Base-by-base conservation (phyloP, 2,113 vertebrate species). In the Lophochroa leadbeateri region DNA sequence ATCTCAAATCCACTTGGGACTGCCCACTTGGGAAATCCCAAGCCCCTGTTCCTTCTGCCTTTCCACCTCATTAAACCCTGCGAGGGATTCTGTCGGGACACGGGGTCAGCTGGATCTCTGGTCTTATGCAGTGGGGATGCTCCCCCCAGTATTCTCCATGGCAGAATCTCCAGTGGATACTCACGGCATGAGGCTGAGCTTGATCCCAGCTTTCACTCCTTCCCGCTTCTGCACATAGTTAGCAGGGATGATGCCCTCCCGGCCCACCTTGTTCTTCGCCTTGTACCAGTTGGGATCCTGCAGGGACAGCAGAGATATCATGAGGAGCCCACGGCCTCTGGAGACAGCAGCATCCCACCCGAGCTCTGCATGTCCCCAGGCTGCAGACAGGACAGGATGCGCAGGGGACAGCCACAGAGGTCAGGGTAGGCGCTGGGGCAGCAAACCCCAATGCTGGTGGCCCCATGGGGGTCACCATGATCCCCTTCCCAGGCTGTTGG, bases 211-310 rank as follows among this genome's bases (percentile, higher is more conserved):
- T 96, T 99, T 99, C 72, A 99, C 99, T 12, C 99, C 99, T 97
- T 99, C 99, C 74, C 99, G 97, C 90, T 99, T 99, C 98, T 99
- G 99, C 29, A 99, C 99, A 5, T 99, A 99, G 98, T 99, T 99
- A 50, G 99, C 99, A 0, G 99, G 99, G 82, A 99, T 99, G 83
- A 99, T 99, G 53, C 99, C 99, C 92, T 99, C 99, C 13, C 96
- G 98, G 79, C 99, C 99, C 52, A 98, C 97, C 74, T 98, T 97
- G 96, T 99, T 99, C 97, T 99, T 99, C 18, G 99, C 99, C 98
- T 99, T 99, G 98, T 99, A 99, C 99, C 99, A 99, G 90, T 99
- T 99, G 93, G 99, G 99, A 90, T 99, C 99, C 99, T 99, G 92
- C 0, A 31, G 57, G 70, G 63, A 67, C 65, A 70, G 46, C 35